Evolutionary conservation across 2,113 vertebrate species (phyloP), one percentile per base, ranked within the genome.

Genomic region (Alaudala cheleensis): DNA sequence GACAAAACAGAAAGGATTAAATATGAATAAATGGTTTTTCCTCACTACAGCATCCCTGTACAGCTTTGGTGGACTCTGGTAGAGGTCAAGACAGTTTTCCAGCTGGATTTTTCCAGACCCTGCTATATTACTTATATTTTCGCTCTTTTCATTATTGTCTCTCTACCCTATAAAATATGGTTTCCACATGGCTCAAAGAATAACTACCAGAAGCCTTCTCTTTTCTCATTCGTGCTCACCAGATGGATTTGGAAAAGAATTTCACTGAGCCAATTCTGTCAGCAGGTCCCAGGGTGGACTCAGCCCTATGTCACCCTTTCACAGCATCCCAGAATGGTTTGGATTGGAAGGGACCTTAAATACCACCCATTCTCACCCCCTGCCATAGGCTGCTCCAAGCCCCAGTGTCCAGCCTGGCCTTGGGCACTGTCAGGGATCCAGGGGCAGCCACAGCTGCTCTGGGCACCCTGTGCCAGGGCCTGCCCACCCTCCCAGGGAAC

Each of bases 341-440:
- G 62, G 34, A 17, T 10, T 12, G 40, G 54, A 16, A 40, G 8
- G 40, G 22, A 62, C 25, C 5, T 28, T 0, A 70, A 56, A 77
- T 0, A 0, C 2, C 54, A 61, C 0, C 21, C 8, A 5, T 1
- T 6, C 1, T 54, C 54, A 54, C 6, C 29, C 21, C 17, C n/a
- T 42, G 21, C 29, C 39, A 47, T 19, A 82, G 61, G 78, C 3
- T 34, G 70, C 40, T 82, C 70, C 67, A 0, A 81, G 3, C 37
- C 50, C 34, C 14, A 76, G 1, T 24, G 1, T 31, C 78, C 70
- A 76, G 1, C 40, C 70, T 69, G 70, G 54, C 47, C 70, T 61
- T 34, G 86, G 77, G 9, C 77, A 89, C 70, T 89, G 10, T 54
- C 87, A 89, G 70, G 79, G 79, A 60, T 47, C 16, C 82, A 76